These are phyloP conservation scores for Linyphia triangularis DNA, from an alignment of 2,888 invertebrate genomes.

Conservation along the genomic window DNA sequence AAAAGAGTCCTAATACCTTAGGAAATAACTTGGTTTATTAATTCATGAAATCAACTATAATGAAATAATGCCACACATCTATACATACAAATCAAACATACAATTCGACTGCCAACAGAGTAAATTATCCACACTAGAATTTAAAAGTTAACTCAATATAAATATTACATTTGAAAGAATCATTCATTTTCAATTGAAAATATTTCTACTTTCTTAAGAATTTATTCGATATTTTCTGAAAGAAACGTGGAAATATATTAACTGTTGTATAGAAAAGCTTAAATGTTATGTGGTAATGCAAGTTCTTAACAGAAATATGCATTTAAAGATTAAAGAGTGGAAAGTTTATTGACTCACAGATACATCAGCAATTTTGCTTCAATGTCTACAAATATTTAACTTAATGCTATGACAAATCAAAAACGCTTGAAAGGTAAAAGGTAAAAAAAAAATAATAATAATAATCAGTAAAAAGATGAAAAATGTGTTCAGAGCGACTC, in stretches of 20 bases:
- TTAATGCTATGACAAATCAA: not conserved
- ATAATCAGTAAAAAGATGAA: no score
- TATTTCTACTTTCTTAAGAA: not conserved
- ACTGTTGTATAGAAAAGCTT: not conserved
- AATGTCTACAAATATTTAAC: not conserved
- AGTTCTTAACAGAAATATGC: not conserved
- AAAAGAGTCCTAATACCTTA: not conserved
- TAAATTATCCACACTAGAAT: not conserved
- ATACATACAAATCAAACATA: not conserved
- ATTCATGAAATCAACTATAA: not conserved
- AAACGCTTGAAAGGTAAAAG: no score
- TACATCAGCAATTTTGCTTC: not conserved
- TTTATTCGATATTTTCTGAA: not conserved
- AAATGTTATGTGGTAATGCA: not conserved
- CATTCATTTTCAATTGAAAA: not conserved
- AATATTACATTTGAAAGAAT: not conserved
- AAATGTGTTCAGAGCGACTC: no score
- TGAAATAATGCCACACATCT: not conserved
- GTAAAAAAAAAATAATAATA: no score
- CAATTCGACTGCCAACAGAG: not conserved
- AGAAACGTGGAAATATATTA: not conserved
- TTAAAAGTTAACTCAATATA: not conserved
- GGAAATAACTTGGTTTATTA: not conserved
- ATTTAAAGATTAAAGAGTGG: not conserved
- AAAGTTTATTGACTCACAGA: conserved; percentile 2